Base-by-base conservation (phyloP, 2,888 invertebrate genomes). In the Metellina segmentata region DNA sequence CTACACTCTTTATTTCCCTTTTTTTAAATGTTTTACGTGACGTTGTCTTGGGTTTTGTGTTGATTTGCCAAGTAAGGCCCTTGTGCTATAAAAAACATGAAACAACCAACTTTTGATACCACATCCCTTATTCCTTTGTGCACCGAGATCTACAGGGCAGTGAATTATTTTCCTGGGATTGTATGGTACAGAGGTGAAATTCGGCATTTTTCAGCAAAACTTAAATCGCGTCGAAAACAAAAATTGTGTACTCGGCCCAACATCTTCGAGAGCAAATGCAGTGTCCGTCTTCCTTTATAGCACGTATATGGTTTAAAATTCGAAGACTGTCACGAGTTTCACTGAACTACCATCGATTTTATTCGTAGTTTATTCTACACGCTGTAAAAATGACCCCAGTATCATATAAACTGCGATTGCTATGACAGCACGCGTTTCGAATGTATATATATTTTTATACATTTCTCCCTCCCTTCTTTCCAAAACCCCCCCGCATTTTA, bases 371-470 rank as follows among this genome's bases (percentile, higher is more conserved):
- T 88, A 81, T 88, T 88, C 88, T 81, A 81, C 85, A 71, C 70
- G 81, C 81, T 90, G 20, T 81, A 90, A 81, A 90, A 85, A 87
- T 91, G 91, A 91, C 87, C 77, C 81, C 86, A 72, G 87, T 91
- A 87, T 91, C 91, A 91, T 82, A 87, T 87, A 91, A 91, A 87
- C 82, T 91, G 81, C 83, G 91, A 91, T 87, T 87, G 81, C 91
- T 77, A 82, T 87, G 91, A 91, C 91, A 87, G 91, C 83, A 79
- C 71, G 86, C 71, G 86, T 79, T 87, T 69, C 89, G 71, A 71
- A 16, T 16, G 61, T 52, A 52, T 19, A 61, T 75, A 52, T 75
- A 74, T 83, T 85, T 85, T 85, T 85, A 85, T 61, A 61, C 16
- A 74, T 77, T 72, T 71, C 71, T 70, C 77, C 69, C 71, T 34